Conservation (phyloP, 2,888 invertebrate species). For the Iselma pallidipennis region DNA sequence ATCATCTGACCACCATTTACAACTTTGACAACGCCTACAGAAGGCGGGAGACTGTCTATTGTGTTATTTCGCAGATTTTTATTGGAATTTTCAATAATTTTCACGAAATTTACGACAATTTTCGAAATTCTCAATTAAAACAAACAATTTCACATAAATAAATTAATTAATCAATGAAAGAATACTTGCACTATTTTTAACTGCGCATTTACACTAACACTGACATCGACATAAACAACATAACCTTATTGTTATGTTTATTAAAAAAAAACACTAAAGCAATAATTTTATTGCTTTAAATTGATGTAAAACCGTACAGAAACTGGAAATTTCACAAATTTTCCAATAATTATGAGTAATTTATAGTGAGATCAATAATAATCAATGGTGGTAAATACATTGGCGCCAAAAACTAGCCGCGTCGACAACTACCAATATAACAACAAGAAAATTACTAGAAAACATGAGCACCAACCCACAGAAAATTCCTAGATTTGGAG, state of each 20-base stretch:
- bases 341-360: not conserved
- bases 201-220: not conserved
- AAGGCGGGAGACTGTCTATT: slow-evolving; percentile 35
- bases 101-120: not conserved
- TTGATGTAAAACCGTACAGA: too few species aligned
- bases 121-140: not conserved
- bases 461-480: not conserved
- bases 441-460: too few species aligned
- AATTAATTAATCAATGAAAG: too few species aligned
- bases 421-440: not conserved
- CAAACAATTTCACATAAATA: not conserved
- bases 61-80: too few species aligned
- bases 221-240: not conserved
- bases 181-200: not conserved
- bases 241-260: not conserved
- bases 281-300: too few species aligned
- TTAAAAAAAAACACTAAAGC: too few species aligned
- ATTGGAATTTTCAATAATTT: too few species aligned
- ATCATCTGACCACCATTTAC: slow-evolving; percentile 13
- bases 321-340: too few species aligned
- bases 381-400: not conserved
- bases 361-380: not conserved
- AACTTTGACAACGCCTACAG: slow-evolving; percentile 37
- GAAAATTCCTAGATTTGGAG: not conserved
- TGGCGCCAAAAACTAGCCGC: slow-evolving; percentile 1